Conservation (phyloP, 2,888 invertebrate genomes). For the Gerris lacustris region DNA sequence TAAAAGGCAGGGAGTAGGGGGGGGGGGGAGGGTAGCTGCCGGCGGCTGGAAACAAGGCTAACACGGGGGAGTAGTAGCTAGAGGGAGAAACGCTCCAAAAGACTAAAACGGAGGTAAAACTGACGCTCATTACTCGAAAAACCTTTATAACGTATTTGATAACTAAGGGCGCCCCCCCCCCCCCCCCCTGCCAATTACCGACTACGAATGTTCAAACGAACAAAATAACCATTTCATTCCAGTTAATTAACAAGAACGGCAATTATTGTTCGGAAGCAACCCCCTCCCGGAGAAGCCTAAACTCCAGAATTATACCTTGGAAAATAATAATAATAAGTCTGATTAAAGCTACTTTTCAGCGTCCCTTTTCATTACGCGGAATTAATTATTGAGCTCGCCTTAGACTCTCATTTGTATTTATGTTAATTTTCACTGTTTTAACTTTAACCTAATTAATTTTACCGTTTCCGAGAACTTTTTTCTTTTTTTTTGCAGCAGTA, state of each 20-base stretch:
- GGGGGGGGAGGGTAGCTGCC: constrained; percentile 20
- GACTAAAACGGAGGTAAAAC: constrained; percentile 9
- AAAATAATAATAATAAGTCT: constrained; percentile 12
- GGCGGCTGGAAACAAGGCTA: constrained; percentile 22
- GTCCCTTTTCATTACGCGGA: constrained; percentile 7
- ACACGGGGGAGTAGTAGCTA: neutral
- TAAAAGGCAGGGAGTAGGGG: constrained; percentile 7
- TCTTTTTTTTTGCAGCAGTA: neutral
- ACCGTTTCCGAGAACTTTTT: neutral
- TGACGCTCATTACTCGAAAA: constrained; percentile 25
- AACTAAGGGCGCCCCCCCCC: constrained; percentile 16
- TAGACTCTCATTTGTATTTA: constrained; percentile 4
- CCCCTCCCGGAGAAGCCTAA: neutral
- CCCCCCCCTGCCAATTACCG: constrained; percentile 23
- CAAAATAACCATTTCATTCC: constrained; percentile 29
- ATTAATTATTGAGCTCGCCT: constrained; percentile 6
- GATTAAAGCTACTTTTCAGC: constrained; percentile 11
- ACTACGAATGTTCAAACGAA: constrained; percentile 28
- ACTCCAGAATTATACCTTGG: constrained; percentile 10
- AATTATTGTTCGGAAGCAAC: constrained; percentile 10
- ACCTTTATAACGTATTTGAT: constrained; percentile 26
- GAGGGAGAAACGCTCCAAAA: constrained; percentile 2
- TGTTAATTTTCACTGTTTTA: constrained; percentile 9
- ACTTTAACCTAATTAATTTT: constrained; percentile 9
- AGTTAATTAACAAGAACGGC: constrained; percentile 26